Evolutionary conservation across 2,888 invertebrate genomes (phyloP).

Genomic region (Brenthis daphne): DNA sequence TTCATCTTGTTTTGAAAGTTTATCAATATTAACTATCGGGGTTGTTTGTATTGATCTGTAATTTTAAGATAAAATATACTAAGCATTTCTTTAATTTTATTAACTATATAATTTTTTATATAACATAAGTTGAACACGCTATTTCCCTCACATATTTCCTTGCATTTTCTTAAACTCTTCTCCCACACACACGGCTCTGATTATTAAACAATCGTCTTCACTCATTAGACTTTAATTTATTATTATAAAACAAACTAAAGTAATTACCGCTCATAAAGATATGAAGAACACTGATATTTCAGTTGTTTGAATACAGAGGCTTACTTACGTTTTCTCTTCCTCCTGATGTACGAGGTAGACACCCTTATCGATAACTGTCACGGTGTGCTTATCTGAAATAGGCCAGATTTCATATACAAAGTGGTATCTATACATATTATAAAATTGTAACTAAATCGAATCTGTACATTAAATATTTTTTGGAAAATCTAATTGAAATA

Average conservation of each 20-base stretch:
- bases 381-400: conserved; percentile 60
- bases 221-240: conserved; percentile 58
- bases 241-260: conserved; percentile 43
- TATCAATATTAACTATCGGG: conserved; percentile 37
- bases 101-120: not conserved
- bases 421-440: not conserved
- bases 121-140: conserved; percentile 4
- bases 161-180: conserved; percentile 47
- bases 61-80: conserved; percentile 13
- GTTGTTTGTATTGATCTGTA: conserved; percentile 38
- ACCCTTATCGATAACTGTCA: conserved; percentile 55
- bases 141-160: conserved; percentile 50
- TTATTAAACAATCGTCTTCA: conserved; percentile 63
- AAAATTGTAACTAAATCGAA: no score
- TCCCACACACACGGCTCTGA: conserved; percentile 46
- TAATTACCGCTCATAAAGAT: conserved; percentile 46
- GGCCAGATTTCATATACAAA: conserved; percentile 39
- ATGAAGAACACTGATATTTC: conserved; percentile 37
- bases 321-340: conserved; percentile 67
- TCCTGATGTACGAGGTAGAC: conserved; percentile 54
- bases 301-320: conserved; percentile 44
- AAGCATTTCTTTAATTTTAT: not conserved
- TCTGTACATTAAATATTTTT: no score
- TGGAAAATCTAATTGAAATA: no score
- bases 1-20: conserved; percentile 39